Base-by-base conservation (phyloP, 1,140 invertebrate genomes). In the Drosophila pallidifrons region DNA sequence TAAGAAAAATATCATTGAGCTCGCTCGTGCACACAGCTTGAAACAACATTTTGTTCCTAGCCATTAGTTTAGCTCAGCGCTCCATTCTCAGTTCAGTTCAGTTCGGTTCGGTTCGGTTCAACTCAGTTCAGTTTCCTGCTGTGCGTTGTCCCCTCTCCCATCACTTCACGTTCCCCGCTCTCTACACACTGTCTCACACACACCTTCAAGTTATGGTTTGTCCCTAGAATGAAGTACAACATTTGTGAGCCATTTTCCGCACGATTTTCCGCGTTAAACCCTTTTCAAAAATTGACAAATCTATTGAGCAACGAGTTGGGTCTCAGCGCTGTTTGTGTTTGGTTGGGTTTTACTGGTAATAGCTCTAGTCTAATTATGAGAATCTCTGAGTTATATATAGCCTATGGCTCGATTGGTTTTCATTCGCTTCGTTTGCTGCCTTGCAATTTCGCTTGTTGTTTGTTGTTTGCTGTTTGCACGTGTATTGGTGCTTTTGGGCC, bases 11-110 rank as follows among this genome's bases (percentile, higher is more conserved):
- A 86, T 81, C 82, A 82, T 81, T 86, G 72, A 85, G 75, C 69
- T 75, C 77, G 85, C 83, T 87, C 83, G 83, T 87, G 83, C 83
- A 87, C 83, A 87, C 83, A 87, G 83, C 83, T 88, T 87, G 83
- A 87, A 88, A 87, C 83, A 87, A 88, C 83, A 83, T 83, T 87
- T 88, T 61, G 74, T 87, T 87, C 80, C 79, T 64, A 66, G 57
- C 83, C 83, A 87, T 87, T 87, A 87, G 83, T 88, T 87, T 73
- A 81, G 76, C 68, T 82, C 58, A 59, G 45, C 51, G 30, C 72
- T 85, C 58, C 68, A 70, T 75, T 79, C 59, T 61, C 58, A 30
- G 47, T 35, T 51, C 66, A 38, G 38, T 51, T 60, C 57, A 30
- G 13, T 35, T 60, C 66, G 43, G 55, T 25, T 45, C 47, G 30